Conservation (phyloP, 2,113 vertebrate genomes). For the Natator depressus region DNA sequence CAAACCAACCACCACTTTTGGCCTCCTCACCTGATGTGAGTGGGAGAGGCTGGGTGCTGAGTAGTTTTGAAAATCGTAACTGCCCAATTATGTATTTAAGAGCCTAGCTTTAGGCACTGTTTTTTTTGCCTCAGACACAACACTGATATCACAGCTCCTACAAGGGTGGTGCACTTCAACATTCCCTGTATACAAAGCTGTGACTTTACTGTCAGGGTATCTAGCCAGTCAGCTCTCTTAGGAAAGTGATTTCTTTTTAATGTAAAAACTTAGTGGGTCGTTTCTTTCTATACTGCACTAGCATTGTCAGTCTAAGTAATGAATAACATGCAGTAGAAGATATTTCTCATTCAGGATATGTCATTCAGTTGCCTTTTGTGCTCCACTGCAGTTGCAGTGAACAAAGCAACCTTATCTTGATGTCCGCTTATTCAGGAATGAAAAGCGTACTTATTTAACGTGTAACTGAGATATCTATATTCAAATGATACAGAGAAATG, state of each 20-base stretch:
- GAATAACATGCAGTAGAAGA: neutral
- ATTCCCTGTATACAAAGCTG: neutral
- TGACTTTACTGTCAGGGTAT: neutral
- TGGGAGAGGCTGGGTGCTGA: neutral
- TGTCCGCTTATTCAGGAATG: neutral
- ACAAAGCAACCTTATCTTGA: neutral
- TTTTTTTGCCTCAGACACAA: neutral
- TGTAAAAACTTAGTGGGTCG: neutral
- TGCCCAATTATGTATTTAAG: neutral
- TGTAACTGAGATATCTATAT: neutral
- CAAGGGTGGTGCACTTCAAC: neutral
- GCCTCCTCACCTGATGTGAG: neutral
- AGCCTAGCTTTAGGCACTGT: neutral
- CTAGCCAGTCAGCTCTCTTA: neutral
- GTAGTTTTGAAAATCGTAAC: neutral
- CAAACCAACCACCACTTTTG: neutral
- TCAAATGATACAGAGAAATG: neutral
- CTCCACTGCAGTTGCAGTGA: neutral
- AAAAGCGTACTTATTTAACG: neutral
- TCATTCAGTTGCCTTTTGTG: neutral
- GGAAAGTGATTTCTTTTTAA: neutral
- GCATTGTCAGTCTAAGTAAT: neutral
- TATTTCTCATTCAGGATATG: neutral
- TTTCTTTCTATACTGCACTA: neutral
- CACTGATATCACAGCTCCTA: neutral